These are phyloP conservation scores for Hylaea fasciaria DNA, from an alignment of 2,888 invertebrate genomes.

Conservation along the genomic window DNA sequence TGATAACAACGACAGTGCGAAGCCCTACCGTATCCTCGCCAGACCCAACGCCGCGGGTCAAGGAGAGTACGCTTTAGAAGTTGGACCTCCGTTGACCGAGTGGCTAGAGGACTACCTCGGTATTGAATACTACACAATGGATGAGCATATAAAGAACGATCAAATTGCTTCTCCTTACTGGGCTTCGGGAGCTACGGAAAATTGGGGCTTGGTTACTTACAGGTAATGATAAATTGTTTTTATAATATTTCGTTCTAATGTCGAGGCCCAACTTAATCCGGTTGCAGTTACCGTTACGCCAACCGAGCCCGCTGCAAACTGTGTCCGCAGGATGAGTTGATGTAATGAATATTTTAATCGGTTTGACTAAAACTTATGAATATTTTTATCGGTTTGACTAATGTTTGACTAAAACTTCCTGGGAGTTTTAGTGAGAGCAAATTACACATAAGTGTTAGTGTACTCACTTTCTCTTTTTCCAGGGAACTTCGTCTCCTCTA, in stretches of 20 bases:
- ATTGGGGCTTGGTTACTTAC: constrained; percentile 80
- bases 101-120: constrained; percentile 73
- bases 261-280: too few species aligned
- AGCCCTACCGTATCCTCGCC: constrained; percentile 72
- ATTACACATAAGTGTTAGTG: background rate
- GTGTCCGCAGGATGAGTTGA: too few species aligned
- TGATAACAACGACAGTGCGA: constrained; percentile 56
- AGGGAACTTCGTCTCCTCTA: constrained; percentile 77
- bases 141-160: constrained; percentile 71
- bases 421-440: background rate
- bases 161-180: constrained; percentile 78
- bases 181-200: constrained; percentile 81
- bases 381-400: too few species aligned
- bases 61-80: constrained; percentile 73
- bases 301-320: too few species aligned
- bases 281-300: too few species aligned
- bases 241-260: too few species aligned
- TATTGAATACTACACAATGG: constrained; percentile 73
- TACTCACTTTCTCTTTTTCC: constrained; percentile 9
- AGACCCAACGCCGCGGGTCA: constrained; percentile 70
- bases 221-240: constrained; percentile 53
- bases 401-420: too few species aligned
- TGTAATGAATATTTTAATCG: too few species aligned
- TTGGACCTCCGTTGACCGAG: constrained; percentile 70
- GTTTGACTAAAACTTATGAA: too few species aligned